These are phyloP conservation scores for Andrena flavipes DNA, from an alignment of 2,888 invertebrate species.

Conservation along the genomic window DNA sequence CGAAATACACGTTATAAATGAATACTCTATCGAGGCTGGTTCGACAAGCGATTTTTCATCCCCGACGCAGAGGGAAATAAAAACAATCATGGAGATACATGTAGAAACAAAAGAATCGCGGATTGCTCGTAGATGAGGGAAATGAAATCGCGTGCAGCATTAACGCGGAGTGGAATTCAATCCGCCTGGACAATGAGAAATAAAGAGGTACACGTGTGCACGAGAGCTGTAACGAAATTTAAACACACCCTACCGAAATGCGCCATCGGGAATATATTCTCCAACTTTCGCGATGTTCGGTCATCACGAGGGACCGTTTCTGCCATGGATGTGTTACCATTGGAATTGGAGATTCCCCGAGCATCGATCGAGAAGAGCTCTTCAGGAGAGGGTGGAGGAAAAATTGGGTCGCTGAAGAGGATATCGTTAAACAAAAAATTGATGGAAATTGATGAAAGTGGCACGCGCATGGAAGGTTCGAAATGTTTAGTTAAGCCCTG, in stretches of 20 bases:
- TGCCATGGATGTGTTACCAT: too few species aligned
- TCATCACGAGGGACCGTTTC: too few species aligned
- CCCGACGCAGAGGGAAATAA: neutral
- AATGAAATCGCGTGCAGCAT: neutral
- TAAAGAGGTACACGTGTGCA: neutral
- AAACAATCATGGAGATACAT: neutral
- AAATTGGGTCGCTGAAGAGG: neutral
- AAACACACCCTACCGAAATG: neutral
- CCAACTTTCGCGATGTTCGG: too few species aligned
- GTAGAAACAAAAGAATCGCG: neutral
- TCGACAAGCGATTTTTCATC: neutral
- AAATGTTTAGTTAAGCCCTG: conserved; percentile 29
- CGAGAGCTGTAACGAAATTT: neutral
- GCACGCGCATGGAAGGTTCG: neutral
- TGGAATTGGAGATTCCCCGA: too few species aligned
- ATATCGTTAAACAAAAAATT: neutral
- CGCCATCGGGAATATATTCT: too few species aligned
- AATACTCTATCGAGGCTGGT: neutral
- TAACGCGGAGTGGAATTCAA: neutral
- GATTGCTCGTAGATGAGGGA: neutral
- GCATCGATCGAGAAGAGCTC: too few species aligned
- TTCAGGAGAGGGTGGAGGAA: neutral
- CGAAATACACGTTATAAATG: neutral
- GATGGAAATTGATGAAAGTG: neutral
- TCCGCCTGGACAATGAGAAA: neutral